A percentile compares a stretch with the other conserved stretches of the same genome.
These are phyloP conservation scores for Ptilonorhynchus violaceus DNA, from an alignment of 2,113 vertebrate genomes.

Conservation along the genomic window DNA sequence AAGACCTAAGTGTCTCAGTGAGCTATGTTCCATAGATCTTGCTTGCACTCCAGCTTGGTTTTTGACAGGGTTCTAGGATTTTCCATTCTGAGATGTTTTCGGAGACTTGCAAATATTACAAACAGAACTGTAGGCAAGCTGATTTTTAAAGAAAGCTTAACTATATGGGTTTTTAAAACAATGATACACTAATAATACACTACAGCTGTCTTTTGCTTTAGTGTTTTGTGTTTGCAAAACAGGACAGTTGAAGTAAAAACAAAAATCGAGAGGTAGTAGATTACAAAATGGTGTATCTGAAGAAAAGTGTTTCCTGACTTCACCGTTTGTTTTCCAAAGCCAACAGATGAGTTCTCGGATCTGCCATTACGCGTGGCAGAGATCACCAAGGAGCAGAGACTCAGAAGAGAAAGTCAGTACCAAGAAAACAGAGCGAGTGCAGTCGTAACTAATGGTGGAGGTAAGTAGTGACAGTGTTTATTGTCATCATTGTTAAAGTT, in stretches of 20 bases:
- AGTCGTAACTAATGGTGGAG: constrained; percentile 84
- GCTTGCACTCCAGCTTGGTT: not conserved
- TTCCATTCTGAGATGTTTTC: not conserved
- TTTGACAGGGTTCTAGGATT: not conserved
- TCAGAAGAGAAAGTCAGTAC: constrained; percentile 78
- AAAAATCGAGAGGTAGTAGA: not conserved
- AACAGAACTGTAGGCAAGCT: not conserved
- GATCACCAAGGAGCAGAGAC: constrained; percentile 85
- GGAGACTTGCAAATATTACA: not conserved
- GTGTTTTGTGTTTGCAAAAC: not conserved
- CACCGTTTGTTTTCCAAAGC: constrained; percentile 71
- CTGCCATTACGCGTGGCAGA: constrained; percentile 84
- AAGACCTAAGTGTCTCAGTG: not conserved
- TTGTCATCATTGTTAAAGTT: not conserved
- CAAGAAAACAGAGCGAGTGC: constrained; percentile 73
- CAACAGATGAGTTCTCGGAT: constrained; percentile 92
- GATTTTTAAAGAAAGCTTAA: not conserved
- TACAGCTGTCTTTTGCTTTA: not conserved
- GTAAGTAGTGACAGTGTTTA: constrained; percentile 66
- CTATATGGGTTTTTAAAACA: not conserved
- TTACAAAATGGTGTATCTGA: not conserved
- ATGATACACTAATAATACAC: too few relatives aligned
- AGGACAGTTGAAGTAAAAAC: not conserved
- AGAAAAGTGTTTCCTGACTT: not conserved
- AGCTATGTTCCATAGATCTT: rapidly evolving